A percentile compares a stretch with the other conserved stretches of the same genome.
Conservation (phyloP, 1,140 invertebrate genomes). For the Psilanteris sp. region DNA sequence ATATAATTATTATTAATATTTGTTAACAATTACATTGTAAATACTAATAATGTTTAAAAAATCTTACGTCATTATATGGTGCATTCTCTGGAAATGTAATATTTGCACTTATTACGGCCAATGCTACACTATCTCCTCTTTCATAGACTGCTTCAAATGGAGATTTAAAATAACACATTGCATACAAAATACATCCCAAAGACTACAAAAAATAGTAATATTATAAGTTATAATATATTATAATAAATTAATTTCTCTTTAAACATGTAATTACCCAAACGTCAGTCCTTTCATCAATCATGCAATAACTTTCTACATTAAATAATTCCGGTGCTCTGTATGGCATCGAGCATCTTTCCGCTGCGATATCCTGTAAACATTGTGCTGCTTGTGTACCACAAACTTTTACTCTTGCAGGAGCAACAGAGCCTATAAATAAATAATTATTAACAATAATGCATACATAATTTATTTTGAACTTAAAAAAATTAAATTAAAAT, state of each 20-base stretch:
- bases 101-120: conserved; percentile 90
- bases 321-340: conserved; percentile 94
- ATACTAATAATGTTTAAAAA: too few relatives aligned
- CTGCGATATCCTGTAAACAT: conserved; percentile 88
- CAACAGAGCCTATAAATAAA: conserved; percentile 84
- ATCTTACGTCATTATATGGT: conserved; percentile 83
- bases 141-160: conserved; percentile 93
- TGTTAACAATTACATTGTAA: too few relatives aligned
- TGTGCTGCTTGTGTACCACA: conserved; percentile 86
- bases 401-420: conserved; percentile 87
- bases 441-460: background rate
- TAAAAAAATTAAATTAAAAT: background rate
- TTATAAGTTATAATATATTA: background rate
- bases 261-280: conserved; percentile 85
- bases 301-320: conserved; percentile 89
- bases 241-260: background rate
- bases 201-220: conserved; percentile 82
- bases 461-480: too few relatives aligned
- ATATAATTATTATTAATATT: conserved; percentile 21
- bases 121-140: conserved; percentile 91
- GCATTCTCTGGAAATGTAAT: conserved; percentile 86
- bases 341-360: conserved; percentile 92
- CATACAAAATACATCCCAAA: conserved; percentile 91
- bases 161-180: conserved; percentile 91
- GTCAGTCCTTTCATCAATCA: conserved; percentile 91